Evolutionary conservation across 2,113 vertebrate genomes (phyloP).

Genomic region (Calypte anna): DNA sequence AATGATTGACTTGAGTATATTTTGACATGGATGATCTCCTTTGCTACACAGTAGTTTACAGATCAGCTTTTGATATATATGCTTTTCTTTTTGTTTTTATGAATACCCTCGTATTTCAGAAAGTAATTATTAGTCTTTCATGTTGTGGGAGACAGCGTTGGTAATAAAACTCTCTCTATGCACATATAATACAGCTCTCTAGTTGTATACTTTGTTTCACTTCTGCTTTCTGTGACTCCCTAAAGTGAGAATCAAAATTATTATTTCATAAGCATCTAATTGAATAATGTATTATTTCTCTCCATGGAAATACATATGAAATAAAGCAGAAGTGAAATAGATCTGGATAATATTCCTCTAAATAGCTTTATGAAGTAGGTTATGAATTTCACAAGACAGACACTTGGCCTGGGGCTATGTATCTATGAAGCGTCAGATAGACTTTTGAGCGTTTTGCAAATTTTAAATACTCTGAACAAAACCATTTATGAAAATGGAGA

Average conservation of each 20-base stretch:
- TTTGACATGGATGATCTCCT: background rate
- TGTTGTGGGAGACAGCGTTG: background rate
- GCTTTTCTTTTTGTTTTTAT: background rate
- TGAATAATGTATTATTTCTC: background rate
- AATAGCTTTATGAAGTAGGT: background rate
- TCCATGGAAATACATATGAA: background rate
- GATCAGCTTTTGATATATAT: background rate
- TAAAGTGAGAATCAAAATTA: background rate
- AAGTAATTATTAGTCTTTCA: background rate
- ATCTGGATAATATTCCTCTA: background rate
- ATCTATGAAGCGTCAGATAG: background rate
- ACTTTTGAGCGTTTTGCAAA: background rate
- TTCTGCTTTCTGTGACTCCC: background rate
- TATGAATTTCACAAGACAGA: background rate
- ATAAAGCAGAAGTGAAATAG: background rate
- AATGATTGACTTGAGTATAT: background rate
- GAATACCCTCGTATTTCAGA: background rate
- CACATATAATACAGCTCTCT: background rate
- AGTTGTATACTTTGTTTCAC: background rate
- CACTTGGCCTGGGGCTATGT: background rate
- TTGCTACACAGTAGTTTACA: background rate
- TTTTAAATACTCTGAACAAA: background rate
- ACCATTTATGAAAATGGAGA: background rate
- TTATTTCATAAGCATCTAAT: background rate
- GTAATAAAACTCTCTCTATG: background rate